Percentiles rank a stretch among this genome's conserved stretches.
Conservation (phyloP, 1,140 invertebrate genomes). For the Plectrocnemia conspersa region DNA sequence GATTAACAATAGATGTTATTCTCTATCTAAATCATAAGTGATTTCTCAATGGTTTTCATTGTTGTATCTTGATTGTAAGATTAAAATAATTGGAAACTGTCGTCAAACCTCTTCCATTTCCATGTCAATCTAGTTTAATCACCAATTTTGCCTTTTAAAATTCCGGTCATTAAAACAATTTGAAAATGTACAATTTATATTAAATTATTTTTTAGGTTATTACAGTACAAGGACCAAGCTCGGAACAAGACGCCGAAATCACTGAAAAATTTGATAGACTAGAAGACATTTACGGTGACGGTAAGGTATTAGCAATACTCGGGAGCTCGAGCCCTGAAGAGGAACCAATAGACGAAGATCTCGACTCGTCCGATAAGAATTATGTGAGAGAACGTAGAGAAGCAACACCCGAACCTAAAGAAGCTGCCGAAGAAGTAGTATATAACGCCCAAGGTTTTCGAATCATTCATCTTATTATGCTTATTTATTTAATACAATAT, state of each 20-base stretch:
- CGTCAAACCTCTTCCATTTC: no score
- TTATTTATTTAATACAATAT: slow-evolving; percentile 7
- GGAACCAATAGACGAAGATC: slow-evolving; percentile 38
- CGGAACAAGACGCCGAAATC: slow-evolving; percentile 54
- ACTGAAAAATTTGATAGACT: slow-evolving; percentile 52
- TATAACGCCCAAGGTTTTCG: slow-evolving; percentile 22
- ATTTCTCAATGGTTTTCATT: no score
- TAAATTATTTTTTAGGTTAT: slow-evolving; percentile 53
- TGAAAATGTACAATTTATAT: not conserved
- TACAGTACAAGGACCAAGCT: slow-evolving; percentile 51
- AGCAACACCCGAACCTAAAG: slow-evolving; percentile 26
- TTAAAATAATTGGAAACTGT: no score
- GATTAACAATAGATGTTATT: no score
- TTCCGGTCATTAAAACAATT: no score
- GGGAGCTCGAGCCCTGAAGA: slow-evolving; percentile 42
- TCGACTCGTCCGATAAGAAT: slow-evolving; percentile 34
- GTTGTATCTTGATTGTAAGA: no score
- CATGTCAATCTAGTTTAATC: no score
- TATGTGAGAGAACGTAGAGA: slow-evolving; percentile 30
- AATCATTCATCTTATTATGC: not conserved
- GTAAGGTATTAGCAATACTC: slow-evolving; percentile 52
- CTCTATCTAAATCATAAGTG: no score
- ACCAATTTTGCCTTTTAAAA: no score
- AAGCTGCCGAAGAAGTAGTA: slow-evolving; percentile 23
- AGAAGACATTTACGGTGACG: slow-evolving; percentile 51